Base-by-base conservation (phyloP, 2,888 invertebrate genomes). In the Euzophera pinguis region DNA sequence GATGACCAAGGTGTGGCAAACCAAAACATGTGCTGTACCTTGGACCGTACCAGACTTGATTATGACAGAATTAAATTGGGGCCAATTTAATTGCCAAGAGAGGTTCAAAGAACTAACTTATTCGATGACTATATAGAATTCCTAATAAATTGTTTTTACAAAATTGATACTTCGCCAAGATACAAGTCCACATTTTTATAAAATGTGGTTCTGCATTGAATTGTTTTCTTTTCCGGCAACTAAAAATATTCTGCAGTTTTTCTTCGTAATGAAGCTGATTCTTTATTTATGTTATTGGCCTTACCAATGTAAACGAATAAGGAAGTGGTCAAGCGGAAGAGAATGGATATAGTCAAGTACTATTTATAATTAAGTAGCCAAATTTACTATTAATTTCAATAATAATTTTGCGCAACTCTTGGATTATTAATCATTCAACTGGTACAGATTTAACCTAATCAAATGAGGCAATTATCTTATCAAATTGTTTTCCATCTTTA, bases 301-400 rank as follows among this genome's bases (percentile, higher is more conserved):
- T 60, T 58, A 53, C 34, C 27, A 48, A 47, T 53, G 52, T 50
- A 48, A 49, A 47, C 47, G 37, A 16, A 47, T 41, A 50, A 57
- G 57, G 53, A 60, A 57, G 56, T 58, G 35, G 10, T 6, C 39
- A 41, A 27, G 52, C 60, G 60, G 60, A 60, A 60, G 60, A 58
- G 60, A 60, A 47, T 37, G 60, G 56, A 35, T 12, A 17, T 22
- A 16, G 22, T 13, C 42, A n/a, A 45, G 13, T 12, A 10, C 38
- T 49, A 38, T 49, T 49, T 49, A 14, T 38, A 49, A 9, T 13
- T 32, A n/a, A n/a, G n/a, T n/a, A 13, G 22, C 10, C 8, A 39
- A 50, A 59, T 35, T 45, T 45, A 27, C 49, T 38, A 22, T 39
- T 16, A 2, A 9, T 3, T 16, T 8, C 0, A 3, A 39, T 1